Conservation (phyloP, 2,797 vertebrate genomes). For the Gobionotothen gibberifrons region DNA sequence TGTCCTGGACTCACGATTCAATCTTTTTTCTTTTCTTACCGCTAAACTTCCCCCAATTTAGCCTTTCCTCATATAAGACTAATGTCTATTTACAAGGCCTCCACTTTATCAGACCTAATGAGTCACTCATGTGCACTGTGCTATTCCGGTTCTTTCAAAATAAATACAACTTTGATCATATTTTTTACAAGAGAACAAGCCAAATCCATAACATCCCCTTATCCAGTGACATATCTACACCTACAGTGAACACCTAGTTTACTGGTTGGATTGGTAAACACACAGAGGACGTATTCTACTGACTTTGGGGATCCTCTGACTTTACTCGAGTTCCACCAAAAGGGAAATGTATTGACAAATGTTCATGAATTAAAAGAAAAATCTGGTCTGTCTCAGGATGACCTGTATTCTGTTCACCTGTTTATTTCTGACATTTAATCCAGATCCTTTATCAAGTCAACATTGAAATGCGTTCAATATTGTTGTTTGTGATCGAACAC, state of each 20-base stretch:
- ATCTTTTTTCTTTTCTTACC: conserved; percentile 10
- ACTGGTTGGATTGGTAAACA: not conserved
- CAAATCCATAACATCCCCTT: not conserved
- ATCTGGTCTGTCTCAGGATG: not conserved
- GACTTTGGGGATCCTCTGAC: too few relatives aligned
- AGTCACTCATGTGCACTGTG: conserved; percentile 17
- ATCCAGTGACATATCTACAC: not conserved
- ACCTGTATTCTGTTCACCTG: not conserved
- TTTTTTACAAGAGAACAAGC: not conserved
- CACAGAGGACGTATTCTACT: not conserved
- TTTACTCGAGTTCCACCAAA: too few relatives aligned
- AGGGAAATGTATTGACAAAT: not conserved
- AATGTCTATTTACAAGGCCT: conserved; percentile 16
- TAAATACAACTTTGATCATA: not conserved
- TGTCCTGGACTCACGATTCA: conserved; percentile 45
- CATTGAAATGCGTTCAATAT: too few relatives aligned
- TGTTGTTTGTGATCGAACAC: not conserved
- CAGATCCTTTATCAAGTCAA: not conserved
- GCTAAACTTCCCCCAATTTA: not conserved
- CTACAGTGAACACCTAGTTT: not conserved
- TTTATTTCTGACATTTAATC: not conserved
- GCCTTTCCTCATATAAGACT: conserved; percentile 40
- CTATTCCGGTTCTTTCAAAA: not conserved
- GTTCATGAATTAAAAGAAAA: not conserved
- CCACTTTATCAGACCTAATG: conserved; percentile 16